A percentile compares a stretch with the other conserved stretches of the same genome.
phyloP scores from a whole-genome alignment of 2,113 vertebrate genomes.

The Oncorhynchus kisutch region DNA sequence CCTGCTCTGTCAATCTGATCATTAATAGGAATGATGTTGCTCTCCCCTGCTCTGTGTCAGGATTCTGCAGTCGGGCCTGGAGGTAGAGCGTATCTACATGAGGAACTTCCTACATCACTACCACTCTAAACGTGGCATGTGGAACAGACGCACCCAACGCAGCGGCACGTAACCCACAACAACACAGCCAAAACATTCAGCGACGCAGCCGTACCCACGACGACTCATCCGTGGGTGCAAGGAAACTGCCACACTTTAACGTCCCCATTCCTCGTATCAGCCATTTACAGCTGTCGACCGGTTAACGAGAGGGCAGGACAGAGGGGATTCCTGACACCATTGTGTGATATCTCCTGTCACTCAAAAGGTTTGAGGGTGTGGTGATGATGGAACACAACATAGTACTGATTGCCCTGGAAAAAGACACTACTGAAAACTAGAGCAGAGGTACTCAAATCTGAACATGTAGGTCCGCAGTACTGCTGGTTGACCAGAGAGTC shows the following conservation, averaged over 20 bases:
- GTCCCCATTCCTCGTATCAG: background rate
- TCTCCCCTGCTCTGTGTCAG: slow-evolving; percentile 62
- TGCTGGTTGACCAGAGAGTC: background rate
- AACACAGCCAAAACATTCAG: slow-evolving; percentile 28
- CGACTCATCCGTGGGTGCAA: slow-evolving; percentile 10
- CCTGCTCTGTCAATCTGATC: background rate
- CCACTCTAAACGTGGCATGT: slow-evolving; percentile 96
- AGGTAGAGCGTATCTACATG: slow-evolving; percentile 89
- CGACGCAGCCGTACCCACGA: background rate
- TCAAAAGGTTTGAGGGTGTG: slow-evolving; percentile 8
- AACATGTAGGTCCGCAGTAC: background rate
- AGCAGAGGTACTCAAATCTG: background rate
- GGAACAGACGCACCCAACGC: slow-evolving; percentile 75
- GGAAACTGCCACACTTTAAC: slow-evolving; percentile 57
- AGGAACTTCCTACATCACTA: slow-evolving; percentile 92
- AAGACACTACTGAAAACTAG: slow-evolving; percentile 13
- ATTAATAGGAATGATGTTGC: background rate
- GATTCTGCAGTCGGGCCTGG: slow-evolving; percentile 86
- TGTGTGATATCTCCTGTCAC: background rate
- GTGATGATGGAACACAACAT: background rate
- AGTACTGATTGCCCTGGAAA: slow-evolving; percentile 18
- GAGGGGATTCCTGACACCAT: slow-evolving; percentile 2
- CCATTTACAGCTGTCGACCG: slow-evolving; percentile 24
- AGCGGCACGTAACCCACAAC: slow-evolving; percentile 46
- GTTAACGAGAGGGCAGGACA: slow-evolving; percentile 1